Conservation (phyloP, 2,797 vertebrate species). For the Onychomys arenicola region DNA sequence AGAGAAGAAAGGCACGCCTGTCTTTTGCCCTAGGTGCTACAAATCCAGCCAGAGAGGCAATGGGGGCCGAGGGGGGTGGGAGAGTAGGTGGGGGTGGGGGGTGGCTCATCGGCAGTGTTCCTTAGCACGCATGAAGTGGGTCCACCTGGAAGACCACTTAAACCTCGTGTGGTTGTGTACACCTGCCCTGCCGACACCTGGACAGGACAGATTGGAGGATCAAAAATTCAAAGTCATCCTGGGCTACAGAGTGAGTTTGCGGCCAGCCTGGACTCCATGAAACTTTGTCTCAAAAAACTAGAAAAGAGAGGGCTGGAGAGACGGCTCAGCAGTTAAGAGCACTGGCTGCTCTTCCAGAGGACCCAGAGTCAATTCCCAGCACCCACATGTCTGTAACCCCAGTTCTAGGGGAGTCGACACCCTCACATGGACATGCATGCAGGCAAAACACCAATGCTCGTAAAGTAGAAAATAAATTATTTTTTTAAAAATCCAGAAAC, state of each 20-base stretch:
- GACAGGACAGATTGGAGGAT: background rate
- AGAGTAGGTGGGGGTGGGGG: background rate
- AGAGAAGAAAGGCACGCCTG: slow-evolving; percentile 65
- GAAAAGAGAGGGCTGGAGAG: background rate
- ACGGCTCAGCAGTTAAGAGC: background rate
- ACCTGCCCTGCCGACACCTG: background rate
- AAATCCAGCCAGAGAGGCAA: no score
- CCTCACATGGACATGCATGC: background rate
- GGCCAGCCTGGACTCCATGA: background rate
- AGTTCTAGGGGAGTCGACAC: background rate
- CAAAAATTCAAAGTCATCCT: background rate
- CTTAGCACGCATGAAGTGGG: background rate
- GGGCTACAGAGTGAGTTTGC: background rate
- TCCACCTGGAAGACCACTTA: background rate
- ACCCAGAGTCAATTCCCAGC: background rate
- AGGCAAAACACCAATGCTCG: background rate
- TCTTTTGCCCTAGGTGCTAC: background rate
- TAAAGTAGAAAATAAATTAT: background rate
- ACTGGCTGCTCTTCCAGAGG: background rate
- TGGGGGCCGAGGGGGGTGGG: background rate
- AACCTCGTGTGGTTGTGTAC: background rate
- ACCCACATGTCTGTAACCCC: background rate
- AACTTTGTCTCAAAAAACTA: background rate
- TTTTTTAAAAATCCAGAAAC: background rate
- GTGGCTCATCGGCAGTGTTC: background rate